phyloP scores from a whole-genome alignment of 2,113 vertebrate genomes.

The Conger conger region DNA sequence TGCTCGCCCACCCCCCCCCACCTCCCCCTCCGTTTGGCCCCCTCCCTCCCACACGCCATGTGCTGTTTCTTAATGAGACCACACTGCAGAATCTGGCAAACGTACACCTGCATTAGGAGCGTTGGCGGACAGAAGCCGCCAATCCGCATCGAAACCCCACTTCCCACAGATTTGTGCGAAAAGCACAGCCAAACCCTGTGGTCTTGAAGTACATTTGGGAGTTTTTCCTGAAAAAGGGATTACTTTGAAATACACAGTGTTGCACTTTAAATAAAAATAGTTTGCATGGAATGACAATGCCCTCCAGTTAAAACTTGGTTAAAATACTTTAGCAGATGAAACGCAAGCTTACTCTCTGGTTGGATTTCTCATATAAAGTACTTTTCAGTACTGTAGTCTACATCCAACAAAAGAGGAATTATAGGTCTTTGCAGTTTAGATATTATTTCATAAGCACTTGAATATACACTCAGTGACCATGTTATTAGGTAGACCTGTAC shows the following conservation, averaged over 20 bases:
- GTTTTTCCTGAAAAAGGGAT: neutral
- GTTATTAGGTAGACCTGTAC: too few species aligned
- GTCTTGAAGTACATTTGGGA: neutral
- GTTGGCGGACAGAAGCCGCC: neutral
- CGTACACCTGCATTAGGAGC: neutral
- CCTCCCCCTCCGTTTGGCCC: neutral
- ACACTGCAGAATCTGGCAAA: conserved; percentile 14
- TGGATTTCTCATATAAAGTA: too few species aligned
- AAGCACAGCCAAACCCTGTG: neutral
- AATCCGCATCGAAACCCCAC: neutral
- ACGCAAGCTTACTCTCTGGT: too few species aligned
- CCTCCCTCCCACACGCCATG: neutral
- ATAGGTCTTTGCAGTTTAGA: conserved; percentile 6
- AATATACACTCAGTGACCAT: too few species aligned
- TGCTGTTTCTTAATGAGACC: conserved; percentile 23
- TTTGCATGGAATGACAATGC: neutral
- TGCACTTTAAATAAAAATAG: neutral
- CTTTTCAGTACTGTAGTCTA: too few species aligned
- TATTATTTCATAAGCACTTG: neutral
- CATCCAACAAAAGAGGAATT: neutral
- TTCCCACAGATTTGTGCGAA: neutral
- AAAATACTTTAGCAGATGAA: too few species aligned
- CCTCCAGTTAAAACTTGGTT: neutral
- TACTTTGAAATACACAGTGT: neutral
- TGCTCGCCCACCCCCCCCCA: too few species aligned